phyloP scores from a whole-genome alignment of 2,888 invertebrate genomes.

The Aleiodes alternator region DNA sequence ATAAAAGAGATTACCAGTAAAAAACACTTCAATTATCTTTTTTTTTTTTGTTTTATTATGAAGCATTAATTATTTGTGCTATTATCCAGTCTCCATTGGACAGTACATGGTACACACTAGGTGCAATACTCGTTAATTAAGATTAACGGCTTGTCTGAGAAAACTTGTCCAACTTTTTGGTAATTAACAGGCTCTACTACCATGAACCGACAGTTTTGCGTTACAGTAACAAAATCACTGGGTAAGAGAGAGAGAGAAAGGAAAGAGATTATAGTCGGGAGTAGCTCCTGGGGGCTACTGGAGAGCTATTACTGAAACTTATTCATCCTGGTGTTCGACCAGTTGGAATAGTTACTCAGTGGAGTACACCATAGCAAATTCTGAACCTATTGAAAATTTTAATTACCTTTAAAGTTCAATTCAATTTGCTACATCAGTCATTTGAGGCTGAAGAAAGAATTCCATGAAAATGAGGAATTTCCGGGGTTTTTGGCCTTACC shows the following conservation, averaged over 20 bases:
- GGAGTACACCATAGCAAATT: neutral
- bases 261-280: neutral
- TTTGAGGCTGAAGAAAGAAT: neutral
- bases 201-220: constrained; percentile 41
- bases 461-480: neutral
- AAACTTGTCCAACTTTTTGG: constrained; percentile 47
- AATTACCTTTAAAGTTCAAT: constrained; percentile 9
- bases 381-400: constrained; percentile 22
- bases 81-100: neutral
- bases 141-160: constrained; percentile 39
- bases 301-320: constrained; percentile 24
- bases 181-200: constrained; percentile 45
- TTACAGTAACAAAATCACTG: neutral
- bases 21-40: neutral
- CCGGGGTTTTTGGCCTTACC: too few relatives aligned
- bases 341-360: constrained; percentile 23
- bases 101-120: neutral
- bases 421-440: neutral
- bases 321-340: constrained; percentile 29
- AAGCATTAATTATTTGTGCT: neutral
- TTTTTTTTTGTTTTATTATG: neutral
- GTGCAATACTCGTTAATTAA: constrained; percentile 28
- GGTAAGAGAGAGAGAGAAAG: constrained; percentile 1
- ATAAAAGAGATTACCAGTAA: neutral
- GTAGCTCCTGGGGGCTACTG: constrained; percentile 17